These are phyloP conservation scores for Pemphigus obesinymphae DNA, from an alignment of 1,140 invertebrate genomes.

Conservation along the genomic window DNA sequence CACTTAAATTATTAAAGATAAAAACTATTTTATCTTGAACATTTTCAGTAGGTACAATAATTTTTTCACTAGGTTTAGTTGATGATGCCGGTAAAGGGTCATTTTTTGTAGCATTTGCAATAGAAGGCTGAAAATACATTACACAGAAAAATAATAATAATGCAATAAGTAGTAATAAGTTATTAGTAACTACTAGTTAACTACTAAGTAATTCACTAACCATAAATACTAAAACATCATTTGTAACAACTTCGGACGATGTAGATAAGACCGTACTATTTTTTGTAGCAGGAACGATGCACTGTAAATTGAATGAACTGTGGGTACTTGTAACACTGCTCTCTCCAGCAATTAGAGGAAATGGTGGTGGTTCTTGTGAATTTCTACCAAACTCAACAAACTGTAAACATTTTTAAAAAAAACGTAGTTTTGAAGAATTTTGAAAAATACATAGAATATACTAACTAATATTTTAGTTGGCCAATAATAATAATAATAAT, in stretches of 20 bases:
- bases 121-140: constrained; percentile 64
- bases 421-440: too few relatives aligned
- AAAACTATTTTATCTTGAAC: constrained; percentile 96
- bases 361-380: neutral
- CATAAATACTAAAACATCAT: neutral
- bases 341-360: neutral
- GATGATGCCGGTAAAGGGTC: constrained; percentile 90
- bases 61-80: constrained; percentile 90
- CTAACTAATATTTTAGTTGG: too few relatives aligned
- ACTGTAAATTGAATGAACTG: neutral
- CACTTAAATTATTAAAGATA: constrained; percentile 98
- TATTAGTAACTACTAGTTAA: neutral
- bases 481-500: too few relatives aligned
- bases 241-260: neutral
- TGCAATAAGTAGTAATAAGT: too few relatives aligned
- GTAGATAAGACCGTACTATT: neutral
- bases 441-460: too few relatives aligned
- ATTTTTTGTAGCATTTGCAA: constrained; percentile 91
- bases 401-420: too few relatives aligned
- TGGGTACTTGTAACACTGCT: neutral
- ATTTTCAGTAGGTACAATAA: constrained; percentile 75
- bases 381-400: constrained; percentile 12
- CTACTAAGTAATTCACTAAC: neutral
- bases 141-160: neutral
- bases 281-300: neutral